Evolutionary conservation across 2,797 vertebrate genomes (phyloP), one percentile per base, ranked within the genome.

Genomic region (Sebastes iracundus): DNA sequence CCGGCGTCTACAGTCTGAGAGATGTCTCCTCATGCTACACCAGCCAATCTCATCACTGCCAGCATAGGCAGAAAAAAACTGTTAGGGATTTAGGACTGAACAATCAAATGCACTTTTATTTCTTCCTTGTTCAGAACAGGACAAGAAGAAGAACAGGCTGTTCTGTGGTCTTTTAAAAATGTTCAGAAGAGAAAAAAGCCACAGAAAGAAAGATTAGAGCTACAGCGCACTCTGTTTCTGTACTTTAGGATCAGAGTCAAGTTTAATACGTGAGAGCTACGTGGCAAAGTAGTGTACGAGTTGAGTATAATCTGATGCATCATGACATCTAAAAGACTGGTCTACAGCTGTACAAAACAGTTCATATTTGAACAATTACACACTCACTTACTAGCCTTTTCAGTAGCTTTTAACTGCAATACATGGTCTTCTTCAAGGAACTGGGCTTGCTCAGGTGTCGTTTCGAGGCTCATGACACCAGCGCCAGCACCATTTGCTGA

Each of bases 1-100:
- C n/a, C 70, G 6, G 56, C 3, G 42, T 79, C 73, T 82, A 65
- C 68, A 65, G 77, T 69, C 60, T 67, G 75, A 77, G 13, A 73
- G 53, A 77, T 8, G 35, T 71, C 74, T 87, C 35, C 42, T 64
- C 58, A 20, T 66, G 49, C 79, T 75, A 28, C 71, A 75, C 55
- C 33, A 59, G 42, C 65, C 72, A 74, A 62, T 76, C 66, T 38
- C 72, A 49, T 80, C 46, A 4, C 74, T 58, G 49, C 64, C 77
- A 68, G 75, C 7, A 55, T 5, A 74, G 66, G 52, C 38, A 49
- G 33, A n/a, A 46, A 28, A 46, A 49, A 53, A 64, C 10, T 20
- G 16, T 49, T 28, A 1, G 35, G 70, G 79, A 85, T 81, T 81
- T 53, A 68, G 25, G 32, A 56, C 35, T 16, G 27, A 82, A 58